phyloP scores from a whole-genome alignment of 2,797 vertebrate genomes.

The Centropyge bicolor region DNA sequence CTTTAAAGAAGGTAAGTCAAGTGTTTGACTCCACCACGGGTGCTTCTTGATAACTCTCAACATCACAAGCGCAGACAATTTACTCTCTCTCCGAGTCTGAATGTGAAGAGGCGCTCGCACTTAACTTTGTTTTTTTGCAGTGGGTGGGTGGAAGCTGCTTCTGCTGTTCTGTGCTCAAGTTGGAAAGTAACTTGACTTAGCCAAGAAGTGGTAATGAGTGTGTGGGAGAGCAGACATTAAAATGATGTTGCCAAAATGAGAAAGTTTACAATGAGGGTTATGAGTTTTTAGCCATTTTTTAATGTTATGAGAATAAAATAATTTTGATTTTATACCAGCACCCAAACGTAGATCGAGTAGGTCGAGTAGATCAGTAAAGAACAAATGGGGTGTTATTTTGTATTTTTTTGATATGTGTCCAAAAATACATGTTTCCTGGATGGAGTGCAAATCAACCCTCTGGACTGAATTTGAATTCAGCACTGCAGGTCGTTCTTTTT shows the following conservation, averaged over 20 bases:
- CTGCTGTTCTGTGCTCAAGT: conserved; percentile 39
- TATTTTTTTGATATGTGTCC: neutral
- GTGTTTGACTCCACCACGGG: conserved; percentile 45
- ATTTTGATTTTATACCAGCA: neutral
- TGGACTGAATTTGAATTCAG: neutral
- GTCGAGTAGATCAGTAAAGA: neutral
- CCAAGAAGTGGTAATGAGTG: conserved; percentile 59
- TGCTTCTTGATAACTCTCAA: conserved; percentile 58
- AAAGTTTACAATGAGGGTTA: conserved; percentile 4
- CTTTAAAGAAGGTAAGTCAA: conserved; percentile 55
- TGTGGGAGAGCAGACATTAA: conserved; percentile 56
- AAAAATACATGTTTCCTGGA: neutral
- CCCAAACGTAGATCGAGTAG: neutral
- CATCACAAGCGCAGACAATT: conserved; percentile 56
- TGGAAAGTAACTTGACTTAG: conserved; percentile 49
- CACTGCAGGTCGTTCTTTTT: neutral
- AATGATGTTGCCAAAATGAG: conserved; percentile 19
- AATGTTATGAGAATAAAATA: neutral
- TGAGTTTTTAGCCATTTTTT: neutral
- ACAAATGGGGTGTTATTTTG: neutral
- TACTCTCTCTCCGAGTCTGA: conserved; percentile 55
- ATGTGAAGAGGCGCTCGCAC: conserved; percentile 53
- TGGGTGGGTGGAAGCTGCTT: conserved; percentile 53
- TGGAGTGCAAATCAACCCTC: neutral
- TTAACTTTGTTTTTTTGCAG: conserved; percentile 58